Conservation (phyloP, 2,113 vertebrate species). For the Perca schrenkii region DNA sequence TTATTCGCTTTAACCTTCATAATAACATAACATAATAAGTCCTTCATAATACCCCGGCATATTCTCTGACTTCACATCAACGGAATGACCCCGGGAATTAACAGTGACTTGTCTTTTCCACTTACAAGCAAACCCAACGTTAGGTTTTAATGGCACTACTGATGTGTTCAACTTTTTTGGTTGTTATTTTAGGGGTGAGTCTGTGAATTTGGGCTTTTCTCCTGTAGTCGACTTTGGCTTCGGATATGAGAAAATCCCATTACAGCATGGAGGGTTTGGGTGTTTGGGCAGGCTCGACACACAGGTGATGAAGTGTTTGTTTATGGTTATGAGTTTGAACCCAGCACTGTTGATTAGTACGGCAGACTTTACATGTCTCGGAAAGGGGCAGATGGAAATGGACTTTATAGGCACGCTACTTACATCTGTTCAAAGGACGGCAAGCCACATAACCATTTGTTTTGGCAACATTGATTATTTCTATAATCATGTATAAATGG, state of each 20-base stretch:
- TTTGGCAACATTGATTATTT: neutral
- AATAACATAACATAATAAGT: slow-evolving; percentile 61
- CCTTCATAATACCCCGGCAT: slow-evolving; percentile 58
- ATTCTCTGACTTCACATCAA: slow-evolving; percentile 67
- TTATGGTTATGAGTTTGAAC: slow-evolving; percentile 82
- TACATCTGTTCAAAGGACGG: slow-evolving; percentile 38
- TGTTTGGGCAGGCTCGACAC: slow-evolving; percentile 73
- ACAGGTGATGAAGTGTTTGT: slow-evolving; percentile 83
- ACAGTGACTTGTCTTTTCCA: slow-evolving; percentile 79
- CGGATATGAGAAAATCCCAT: slow-evolving; percentile 67
- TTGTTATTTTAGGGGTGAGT: slow-evolving; percentile 74
- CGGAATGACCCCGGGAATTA: slow-evolving; percentile 59
- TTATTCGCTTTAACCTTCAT: slow-evolving; percentile 54
- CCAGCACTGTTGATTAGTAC: slow-evolving; percentile 77
- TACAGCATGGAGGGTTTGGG: slow-evolving; percentile 73
- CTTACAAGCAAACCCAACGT: slow-evolving; percentile 45
- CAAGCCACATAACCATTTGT: slow-evolving; percentile 23
- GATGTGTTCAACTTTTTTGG: slow-evolving; percentile 61
- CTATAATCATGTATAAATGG: neutral
- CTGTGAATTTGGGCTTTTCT: slow-evolving; percentile 68
- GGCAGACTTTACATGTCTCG: slow-evolving; percentile 69
- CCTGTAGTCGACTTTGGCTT: slow-evolving; percentile 60
- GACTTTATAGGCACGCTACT: slow-evolving; percentile 35
- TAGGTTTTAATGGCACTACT: slow-evolving; percentile 66
- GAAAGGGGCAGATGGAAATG: slow-evolving; percentile 61